Evolutionary conservation across 2,113 vertebrate genomes (phyloP).

Genomic region (Mus pahari): DNA sequence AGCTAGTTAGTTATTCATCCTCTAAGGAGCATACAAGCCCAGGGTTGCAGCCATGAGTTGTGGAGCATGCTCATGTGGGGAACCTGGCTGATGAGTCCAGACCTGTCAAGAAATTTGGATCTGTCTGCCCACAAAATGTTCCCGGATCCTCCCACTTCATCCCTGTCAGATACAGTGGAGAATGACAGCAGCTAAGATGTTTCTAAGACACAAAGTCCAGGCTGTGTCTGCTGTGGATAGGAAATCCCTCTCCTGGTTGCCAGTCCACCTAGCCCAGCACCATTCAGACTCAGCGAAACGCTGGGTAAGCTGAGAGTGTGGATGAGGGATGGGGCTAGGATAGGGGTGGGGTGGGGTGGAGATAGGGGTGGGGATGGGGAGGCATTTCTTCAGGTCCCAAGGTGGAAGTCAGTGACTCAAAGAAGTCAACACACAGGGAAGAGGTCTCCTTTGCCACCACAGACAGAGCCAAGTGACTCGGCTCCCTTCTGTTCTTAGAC

Average conservation of each 20-base stretch:
- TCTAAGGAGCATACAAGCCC: background rate
- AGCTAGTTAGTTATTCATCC: slow-evolving; percentile 73
- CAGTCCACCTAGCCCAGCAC: background rate
- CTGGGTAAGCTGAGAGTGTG: background rate
- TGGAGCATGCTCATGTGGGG: slow-evolving; percentile 41
- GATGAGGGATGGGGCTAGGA: background rate
- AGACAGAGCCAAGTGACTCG: background rate
- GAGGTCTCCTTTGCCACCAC: background rate
- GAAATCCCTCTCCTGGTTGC: background rate
- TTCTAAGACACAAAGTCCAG: background rate
- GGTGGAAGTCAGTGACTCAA: background rate
- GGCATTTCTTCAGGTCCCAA: background rate
- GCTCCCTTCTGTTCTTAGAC: background rate
- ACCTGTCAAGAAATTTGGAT: slow-evolving; percentile 71
- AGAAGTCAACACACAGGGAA: background rate
- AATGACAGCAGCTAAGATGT: slow-evolving; percentile 23
- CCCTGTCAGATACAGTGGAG: background rate
- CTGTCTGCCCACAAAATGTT: slow-evolving; percentile 69
- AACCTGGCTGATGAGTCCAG: slow-evolving; percentile 71
- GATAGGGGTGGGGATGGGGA: accelerated
- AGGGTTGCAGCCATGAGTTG: slow-evolving; percentile 55
- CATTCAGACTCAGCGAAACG: slow-evolving; percentile 1
- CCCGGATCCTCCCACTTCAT: slow-evolving; percentile 68
- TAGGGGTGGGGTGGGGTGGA: no score
- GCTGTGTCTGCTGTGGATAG: background rate